Conservation (phyloP, 2,888 invertebrate species). For the Apotomis turbidana region DNA sequence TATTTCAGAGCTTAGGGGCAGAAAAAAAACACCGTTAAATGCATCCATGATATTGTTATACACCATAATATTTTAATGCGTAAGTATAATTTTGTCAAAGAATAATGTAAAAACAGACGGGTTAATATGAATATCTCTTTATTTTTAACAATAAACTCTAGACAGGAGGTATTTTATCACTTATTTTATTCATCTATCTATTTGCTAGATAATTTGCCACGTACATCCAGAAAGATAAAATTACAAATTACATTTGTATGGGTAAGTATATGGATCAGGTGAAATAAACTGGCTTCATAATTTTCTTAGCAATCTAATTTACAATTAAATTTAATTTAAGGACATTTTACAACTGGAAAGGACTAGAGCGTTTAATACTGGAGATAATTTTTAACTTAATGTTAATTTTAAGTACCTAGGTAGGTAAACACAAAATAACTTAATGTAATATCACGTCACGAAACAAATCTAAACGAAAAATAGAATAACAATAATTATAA, state of each 20-base stretch:
- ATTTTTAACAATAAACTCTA: slow-evolving; percentile 81
- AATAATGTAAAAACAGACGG: slow-evolving; percentile 52
- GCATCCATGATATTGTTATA: slow-evolving; percentile 29
- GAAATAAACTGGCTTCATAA: slow-evolving; percentile 6
- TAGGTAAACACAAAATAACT: background rate
- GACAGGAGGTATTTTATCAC: slow-evolving; percentile 77
- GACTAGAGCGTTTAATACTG: slow-evolving; percentile 36
- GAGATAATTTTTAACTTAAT: background rate
- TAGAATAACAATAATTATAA: background rate
- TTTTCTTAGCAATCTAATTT: slow-evolving; percentile 7
- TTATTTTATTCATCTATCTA: slow-evolving; percentile 56
- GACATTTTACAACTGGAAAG: slow-evolving; percentile 21
- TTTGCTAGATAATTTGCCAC: slow-evolving; percentile 60
- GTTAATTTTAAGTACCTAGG: background rate
- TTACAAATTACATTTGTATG: slow-evolving; percentile 27
- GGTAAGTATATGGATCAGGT: slow-evolving; percentile 4
- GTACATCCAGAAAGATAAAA: slow-evolving; percentile 57
- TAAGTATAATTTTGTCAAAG: slow-evolving; percentile 25
- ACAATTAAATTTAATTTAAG: slow-evolving; percentile 11
- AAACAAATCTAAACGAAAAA: too few relatives aligned
- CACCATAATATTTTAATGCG: slow-evolving; percentile 16
- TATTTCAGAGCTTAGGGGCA: background rate
- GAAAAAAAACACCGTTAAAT: slow-evolving; percentile 33
- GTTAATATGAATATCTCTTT: slow-evolving; percentile 80
- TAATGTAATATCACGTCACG: background rate